Conservation (phyloP, 2,113 vertebrate species). For the Gallinago jamesoni region DNA sequence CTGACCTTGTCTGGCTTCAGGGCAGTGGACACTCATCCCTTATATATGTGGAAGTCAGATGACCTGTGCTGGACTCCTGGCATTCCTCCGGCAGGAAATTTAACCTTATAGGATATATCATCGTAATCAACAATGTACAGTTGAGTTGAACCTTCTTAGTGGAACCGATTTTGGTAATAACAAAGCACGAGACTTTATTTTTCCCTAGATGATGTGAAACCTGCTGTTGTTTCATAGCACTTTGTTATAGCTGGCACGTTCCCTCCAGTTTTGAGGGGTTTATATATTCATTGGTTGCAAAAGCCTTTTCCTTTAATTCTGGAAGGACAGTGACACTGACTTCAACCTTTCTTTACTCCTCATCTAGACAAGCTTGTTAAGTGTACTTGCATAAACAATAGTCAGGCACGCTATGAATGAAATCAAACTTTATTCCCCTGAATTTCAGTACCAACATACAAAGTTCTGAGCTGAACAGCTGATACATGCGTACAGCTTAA, state of each 20-base stretch:
- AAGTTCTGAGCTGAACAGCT: neutral
- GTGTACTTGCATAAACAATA: neutral
- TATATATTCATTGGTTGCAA: fast-evolving
- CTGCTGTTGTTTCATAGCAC: neutral
- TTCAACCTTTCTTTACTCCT: neutral
- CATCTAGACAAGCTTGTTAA: neutral
- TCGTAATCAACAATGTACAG: neutral
- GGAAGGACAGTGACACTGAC: neutral
- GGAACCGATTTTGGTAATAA: neutral
- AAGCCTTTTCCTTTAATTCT: neutral
- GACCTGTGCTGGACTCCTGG: neutral
- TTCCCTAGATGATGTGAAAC: neutral
- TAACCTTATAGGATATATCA: fast-evolving
- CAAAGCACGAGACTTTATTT: neutral
- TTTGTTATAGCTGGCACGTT: neutral
- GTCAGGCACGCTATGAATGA: neutral
- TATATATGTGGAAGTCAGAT: neutral
- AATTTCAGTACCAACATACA: neutral
- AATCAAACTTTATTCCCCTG: constrained; percentile 44
- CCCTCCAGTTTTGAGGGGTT: neutral
- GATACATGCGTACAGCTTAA: neutral
- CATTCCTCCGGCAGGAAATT: neutral
- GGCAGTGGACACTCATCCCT: fast-evolving
- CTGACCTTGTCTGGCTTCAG: neutral
- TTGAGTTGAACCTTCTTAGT: neutral